These are phyloP conservation scores for Ptychoptera contaminata DNA, from an alignment of 2,888 invertebrate species.

Conservation along the genomic window DNA sequence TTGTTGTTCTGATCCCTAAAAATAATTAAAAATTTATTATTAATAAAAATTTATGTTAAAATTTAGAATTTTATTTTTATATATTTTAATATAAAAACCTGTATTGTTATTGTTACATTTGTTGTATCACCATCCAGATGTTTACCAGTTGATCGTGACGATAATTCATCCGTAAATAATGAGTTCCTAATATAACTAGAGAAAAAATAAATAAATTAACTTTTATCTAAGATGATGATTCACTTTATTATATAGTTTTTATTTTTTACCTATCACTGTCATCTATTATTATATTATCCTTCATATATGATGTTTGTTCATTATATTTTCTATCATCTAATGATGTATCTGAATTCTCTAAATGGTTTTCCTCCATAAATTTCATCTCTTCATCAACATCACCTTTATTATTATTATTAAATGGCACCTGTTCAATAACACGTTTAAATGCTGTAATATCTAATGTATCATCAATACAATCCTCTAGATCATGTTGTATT, in stretches of 20 bases:
- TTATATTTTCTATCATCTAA: conserved; percentile 11
- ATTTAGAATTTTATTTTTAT: background rate
- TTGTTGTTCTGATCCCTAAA: conserved; percentile 33
- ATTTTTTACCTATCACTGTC: conserved; percentile 34
- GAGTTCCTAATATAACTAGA: conserved; percentile 52
- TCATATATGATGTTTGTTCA: conserved; percentile 3
- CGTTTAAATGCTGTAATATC: conserved; percentile 25
- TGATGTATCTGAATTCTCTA: conserved; percentile 10
- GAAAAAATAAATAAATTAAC: conserved; percentile 12
- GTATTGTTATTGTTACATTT: conserved; percentile 51
- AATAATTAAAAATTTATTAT: conserved; percentile 13
- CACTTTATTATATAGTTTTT: conserved; percentile 4
- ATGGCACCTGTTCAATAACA: conserved; percentile 32
- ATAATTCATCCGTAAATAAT: conserved; percentile 50
- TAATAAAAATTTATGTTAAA: background rate
- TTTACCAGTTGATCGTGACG: conserved; percentile 45
- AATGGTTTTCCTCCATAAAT: background rate
- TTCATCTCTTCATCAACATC: background rate
- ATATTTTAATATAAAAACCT: conserved; percentile 24
- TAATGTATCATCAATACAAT: conserved; percentile 30
- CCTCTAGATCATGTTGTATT: conserved; percentile 36
- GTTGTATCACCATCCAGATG: conserved; percentile 49
- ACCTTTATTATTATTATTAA: conserved; percentile 14
- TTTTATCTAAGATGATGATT: background rate
- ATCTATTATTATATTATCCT: too few species aligned